Percentiles rank a stretch among this genome's conserved stretches.
Evolutionary conservation across 1,140 invertebrate species (phyloP).

Genomic region (Rhopalosiphum padi): DNA sequence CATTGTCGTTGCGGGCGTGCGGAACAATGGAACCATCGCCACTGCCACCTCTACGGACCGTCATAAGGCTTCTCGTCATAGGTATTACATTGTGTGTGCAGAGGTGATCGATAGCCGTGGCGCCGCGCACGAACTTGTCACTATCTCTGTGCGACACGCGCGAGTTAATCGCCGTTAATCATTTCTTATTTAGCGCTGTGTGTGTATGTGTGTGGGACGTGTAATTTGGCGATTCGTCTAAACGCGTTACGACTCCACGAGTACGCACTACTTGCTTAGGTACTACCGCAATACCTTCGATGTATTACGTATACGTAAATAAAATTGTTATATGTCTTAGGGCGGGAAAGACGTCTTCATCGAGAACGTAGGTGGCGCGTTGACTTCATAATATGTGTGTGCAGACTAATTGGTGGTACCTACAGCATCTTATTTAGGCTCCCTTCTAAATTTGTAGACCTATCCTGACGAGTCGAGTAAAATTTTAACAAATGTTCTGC

Average conservation of each 20-base stretch:
- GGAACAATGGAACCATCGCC: neutral
- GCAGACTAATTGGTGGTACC: neutral
- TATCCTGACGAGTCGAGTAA: neutral
- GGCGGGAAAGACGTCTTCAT: neutral
- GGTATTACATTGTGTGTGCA: neutral
- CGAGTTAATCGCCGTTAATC: slow-evolving; percentile 17
- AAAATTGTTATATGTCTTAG: neutral
- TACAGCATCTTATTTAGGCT: neutral
- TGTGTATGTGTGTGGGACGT: neutral
- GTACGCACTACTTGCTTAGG: neutral
- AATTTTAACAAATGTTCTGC: neutral
- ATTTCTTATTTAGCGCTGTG: neutral
- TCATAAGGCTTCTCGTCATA: neutral
- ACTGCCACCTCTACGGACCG: neutral
- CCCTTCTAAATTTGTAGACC: neutral
- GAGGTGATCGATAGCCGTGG: neutral
- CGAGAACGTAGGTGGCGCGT: neutral
- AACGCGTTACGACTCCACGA: neutral
- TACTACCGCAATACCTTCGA: too few relatives aligned
- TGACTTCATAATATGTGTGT: neutral
- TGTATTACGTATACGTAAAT: too few relatives aligned
- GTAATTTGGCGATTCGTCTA: neutral
- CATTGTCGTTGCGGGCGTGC: neutral
- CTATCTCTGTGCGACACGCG: neutral
- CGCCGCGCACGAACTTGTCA: neutral